Conservation (phyloP, 2,888 invertebrate species). For the Acanthosepion lycidas region DNA sequence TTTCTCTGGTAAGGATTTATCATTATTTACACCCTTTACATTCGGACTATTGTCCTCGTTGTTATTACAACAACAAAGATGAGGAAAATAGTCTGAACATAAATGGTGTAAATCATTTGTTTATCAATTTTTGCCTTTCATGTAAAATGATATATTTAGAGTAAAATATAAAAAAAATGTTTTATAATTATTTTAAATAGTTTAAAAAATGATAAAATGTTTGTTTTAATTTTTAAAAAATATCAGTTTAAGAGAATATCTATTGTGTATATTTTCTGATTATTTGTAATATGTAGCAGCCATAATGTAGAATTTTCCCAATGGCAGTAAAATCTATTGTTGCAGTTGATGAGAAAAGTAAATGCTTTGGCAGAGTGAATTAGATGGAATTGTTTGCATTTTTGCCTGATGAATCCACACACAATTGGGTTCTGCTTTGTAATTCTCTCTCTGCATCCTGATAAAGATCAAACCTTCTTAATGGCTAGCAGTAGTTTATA, state of each 20-base stretch:
- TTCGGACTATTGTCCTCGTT: no score
- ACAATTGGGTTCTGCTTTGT: background rate
- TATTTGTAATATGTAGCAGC: background rate
- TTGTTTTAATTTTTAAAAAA: background rate
- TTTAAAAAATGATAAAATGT: background rate
- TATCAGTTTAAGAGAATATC: background rate
- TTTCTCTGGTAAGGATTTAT: no score
- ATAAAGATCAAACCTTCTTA: background rate
- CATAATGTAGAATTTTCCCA: background rate
- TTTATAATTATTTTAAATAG: background rate
- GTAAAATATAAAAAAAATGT: background rate
- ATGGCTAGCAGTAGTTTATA: background rate
- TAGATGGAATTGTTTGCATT: background rate
- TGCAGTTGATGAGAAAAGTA: slow-evolving; percentile 33
- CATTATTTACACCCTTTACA: no score
- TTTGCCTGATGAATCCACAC: background rate
- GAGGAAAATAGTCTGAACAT: no score
- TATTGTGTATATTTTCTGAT: background rate
- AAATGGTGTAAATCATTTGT: no score
- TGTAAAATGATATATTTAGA: background rate
- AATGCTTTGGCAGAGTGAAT: slow-evolving; percentile 9
- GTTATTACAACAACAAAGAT: no score
- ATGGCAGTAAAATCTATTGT: slow-evolving; percentile 11
- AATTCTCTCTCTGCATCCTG: background rate
- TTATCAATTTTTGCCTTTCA: no score